A percentile compares a stretch with the other conserved stretches of the same genome.
phyloP scores from a whole-genome alignment of 2,797 vertebrate genomes.

The Spinus olivaceus region DNA sequence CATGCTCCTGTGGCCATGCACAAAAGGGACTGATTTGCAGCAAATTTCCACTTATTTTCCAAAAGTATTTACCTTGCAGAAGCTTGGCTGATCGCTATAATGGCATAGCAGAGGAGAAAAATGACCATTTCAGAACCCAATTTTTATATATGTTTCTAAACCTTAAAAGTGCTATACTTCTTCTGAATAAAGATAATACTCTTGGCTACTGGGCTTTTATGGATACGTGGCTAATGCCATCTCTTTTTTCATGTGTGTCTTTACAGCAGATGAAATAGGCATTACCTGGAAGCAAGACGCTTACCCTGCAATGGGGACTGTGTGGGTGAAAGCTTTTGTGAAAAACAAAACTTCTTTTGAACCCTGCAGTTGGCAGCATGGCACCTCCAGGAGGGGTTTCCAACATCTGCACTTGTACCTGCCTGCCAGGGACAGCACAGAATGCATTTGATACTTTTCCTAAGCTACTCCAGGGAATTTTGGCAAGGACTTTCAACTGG shows the following conservation, averaged over 20 bases:
- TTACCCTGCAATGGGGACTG: not conserved
- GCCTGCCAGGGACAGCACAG: constrained; percentile 29
- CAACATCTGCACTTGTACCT: not conserved
- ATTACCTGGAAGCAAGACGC: constrained; percentile 11
- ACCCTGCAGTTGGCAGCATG: not conserved
- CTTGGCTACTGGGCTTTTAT: constrained; percentile 65
- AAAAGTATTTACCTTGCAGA: constrained; percentile 90
- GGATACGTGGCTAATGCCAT: constrained; percentile 55
- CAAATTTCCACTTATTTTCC: constrained; percentile 99
- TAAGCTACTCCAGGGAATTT: not conserved
- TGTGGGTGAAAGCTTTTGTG: not conserved
- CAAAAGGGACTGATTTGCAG: constrained; percentile 99
- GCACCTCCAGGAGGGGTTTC: not conserved
- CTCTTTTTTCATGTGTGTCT: not conserved
- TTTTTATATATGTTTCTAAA: constrained; percentile 69
- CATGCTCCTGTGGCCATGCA: constrained; percentile 98
- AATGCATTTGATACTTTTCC: not conserved
- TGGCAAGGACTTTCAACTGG: not conserved
- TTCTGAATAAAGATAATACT: constrained; percentile 73
- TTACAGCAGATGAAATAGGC: constrained; percentile 23
- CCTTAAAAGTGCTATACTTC: constrained; percentile 67
- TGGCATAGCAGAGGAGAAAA: constrained; percentile 73
- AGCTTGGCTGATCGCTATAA: constrained; percentile 82
- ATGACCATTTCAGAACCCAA: constrained; percentile 77
- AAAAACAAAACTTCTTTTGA: constrained; percentile 6